These are phyloP conservation scores for Apis florea DNA, from an alignment of 1,140 invertebrate species.

Conservation along the genomic window DNA sequence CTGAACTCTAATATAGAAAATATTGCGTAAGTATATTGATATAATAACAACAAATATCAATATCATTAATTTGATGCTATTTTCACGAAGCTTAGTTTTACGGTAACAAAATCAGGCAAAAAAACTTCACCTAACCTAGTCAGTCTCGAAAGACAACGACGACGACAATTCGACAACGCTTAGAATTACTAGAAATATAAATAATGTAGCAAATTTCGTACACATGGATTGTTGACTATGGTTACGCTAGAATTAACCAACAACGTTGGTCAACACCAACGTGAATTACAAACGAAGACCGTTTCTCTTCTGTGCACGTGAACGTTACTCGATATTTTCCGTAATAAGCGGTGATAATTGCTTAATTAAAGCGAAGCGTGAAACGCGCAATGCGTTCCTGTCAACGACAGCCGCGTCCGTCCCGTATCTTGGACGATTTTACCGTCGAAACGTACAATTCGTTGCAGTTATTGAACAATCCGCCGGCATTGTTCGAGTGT, in stretches of 20 bases:
- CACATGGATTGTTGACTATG: neutral
- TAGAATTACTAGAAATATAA: neutral
- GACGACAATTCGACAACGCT: neutral
- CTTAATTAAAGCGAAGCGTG: constrained; percentile 73
- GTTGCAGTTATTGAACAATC: constrained; percentile 74
- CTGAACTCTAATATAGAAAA: no score
- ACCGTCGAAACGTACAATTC: constrained; percentile 70
- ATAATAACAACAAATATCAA: no score
- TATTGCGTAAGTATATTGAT: no score
- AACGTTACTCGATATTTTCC: constrained; percentile 55
- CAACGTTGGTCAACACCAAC: constrained; percentile 30
- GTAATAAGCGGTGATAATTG: constrained; percentile 73
- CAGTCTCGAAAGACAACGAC: no score
- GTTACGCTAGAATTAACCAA: constrained; percentile 2
- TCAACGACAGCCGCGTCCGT: constrained; percentile 69
- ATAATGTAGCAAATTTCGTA: no score
- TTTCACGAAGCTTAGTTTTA: no score
- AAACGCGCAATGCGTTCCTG: constrained; percentile 74
- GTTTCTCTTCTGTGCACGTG: constrained; percentile 35
- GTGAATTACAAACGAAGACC: constrained; percentile 49
- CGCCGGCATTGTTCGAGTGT: constrained; percentile 56
- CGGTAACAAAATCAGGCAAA: no score
- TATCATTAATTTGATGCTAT: no score
- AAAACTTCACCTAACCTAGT: no score
- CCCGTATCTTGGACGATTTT: constrained; percentile 69